Conservation (phyloP, 2,888 invertebrate species). For the Neoitamus cyanurus region DNA sequence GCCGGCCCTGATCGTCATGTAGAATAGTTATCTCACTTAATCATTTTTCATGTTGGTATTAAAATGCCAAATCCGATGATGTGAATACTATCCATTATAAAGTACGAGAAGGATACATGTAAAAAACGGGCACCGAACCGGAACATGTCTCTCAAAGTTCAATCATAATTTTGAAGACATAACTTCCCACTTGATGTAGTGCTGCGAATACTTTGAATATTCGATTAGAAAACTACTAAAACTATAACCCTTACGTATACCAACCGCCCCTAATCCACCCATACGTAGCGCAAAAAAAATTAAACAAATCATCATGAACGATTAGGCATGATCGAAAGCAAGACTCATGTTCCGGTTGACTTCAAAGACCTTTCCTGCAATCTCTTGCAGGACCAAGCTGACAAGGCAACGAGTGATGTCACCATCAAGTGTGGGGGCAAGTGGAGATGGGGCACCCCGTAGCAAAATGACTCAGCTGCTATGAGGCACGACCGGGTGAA, state of each 20-base stretch:
- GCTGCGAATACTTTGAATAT: neutral
- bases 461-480: neutral
- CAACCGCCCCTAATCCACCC: neutral
- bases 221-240: neutral
- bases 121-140: neutral
- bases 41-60: too few species aligned
- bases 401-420: neutral
- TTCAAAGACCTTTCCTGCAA: neutral
- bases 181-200: neutral
- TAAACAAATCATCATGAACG: neutral
- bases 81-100: too few species aligned
- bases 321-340: neutral
- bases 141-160: neutral
- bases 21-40: too few species aligned
- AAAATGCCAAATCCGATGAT: too few species aligned
- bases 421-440: neutral
- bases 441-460: neutral
- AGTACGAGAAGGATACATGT: too few species aligned
- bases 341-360: neutral
- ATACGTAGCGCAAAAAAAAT: neutral
- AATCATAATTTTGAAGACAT: neutral
- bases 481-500: neutral
- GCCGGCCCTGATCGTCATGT: too few species aligned
- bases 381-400: neutral
- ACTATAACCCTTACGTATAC: too few species aligned